Evolutionary conservation across 2,113 vertebrate species (phyloP), one percentile per base, ranked within the genome.

Genomic region (Anhinga anhinga): DNA sequence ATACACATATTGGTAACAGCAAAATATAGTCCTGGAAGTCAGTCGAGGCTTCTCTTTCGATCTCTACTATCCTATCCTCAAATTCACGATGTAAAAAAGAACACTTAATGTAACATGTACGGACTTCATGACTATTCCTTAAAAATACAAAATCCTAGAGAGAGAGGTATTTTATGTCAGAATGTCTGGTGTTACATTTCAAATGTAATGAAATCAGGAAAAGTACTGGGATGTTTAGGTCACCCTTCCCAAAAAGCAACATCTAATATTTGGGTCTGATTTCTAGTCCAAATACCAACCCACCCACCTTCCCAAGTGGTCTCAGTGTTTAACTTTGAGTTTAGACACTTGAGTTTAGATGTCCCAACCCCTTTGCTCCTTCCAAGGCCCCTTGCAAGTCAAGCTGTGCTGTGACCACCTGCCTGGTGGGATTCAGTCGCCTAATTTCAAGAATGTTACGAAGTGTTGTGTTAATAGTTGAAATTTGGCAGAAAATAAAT

Each of bases 71-170:
- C 21, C 18, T 9, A 4, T 3, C n/a, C 25, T 63, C 45, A 50
- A 82, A 55, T 20, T 32, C 5, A 2, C 15, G 8, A n/a, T 7
- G 6, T 5, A 11, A 79, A 40, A 86, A 55, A 21, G 6, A 53
- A 29, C 23, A 2, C 30, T 23, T 21, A 20, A n/a, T 4, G 13
- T 23, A 12, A 13, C 1, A 0, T 3, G 7, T 3, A 3, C 40
- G 27, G 17, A 50, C 25, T 50, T 44, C 34, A n/a, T 50, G 32
- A 13, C 1, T 58, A 18, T 16, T 17, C 58, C 36, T 70, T 27
- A 34, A 55, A 90, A 88, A 73, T 7, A 6, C 10, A 62, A 27
- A 38, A 66, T 40, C 30, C 12, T 22, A 20, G 29, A 4, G 36
- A 45, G 22, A 67, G 34, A 66, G 13, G 19, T 36, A 11, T 29